phyloP scores from a whole-genome alignment of 2,113 vertebrate species.

The Lepisosteus osseus region DNA sequence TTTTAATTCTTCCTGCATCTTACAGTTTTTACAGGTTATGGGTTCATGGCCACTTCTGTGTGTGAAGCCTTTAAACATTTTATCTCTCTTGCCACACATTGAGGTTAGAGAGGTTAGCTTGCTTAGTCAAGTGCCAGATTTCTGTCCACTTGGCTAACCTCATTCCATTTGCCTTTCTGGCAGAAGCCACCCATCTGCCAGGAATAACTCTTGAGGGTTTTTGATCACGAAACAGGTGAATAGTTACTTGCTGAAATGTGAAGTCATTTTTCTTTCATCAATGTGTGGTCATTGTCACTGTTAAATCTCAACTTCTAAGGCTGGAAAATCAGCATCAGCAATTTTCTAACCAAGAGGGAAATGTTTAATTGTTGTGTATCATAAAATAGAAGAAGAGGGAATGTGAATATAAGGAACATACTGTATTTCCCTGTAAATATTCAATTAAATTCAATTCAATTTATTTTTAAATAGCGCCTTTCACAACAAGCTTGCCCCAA shows the following conservation, averaged over 20 bases:
- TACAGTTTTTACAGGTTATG: not conserved
- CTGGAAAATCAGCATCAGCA: not conserved
- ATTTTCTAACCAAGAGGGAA: not conserved
- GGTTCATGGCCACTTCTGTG: not conserved
- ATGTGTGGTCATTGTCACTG: conserved; percentile 13
- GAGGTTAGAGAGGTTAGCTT: not conserved
- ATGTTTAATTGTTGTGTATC: too few species aligned
- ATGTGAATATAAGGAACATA: too few species aligned
- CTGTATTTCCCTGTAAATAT: too few species aligned
- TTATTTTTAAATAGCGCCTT: too few species aligned
- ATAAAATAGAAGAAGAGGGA: too few species aligned
- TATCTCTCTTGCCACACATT: not conserved
- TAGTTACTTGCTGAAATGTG: not conserved
- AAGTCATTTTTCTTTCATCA: not conserved
- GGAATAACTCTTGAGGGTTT: not conserved
- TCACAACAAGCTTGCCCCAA: too few species aligned
- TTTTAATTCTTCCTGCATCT: too few species aligned
- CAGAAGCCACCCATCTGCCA: not conserved
- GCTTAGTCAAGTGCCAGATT: not conserved
- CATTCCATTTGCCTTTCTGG: not conserved
- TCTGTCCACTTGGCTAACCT: not conserved
- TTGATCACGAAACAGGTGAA: not conserved
- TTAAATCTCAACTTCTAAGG: too few species aligned
- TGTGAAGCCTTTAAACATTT: not conserved
- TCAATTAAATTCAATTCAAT: too few species aligned